Percentiles rank a stretch among this genome's conserved stretches.
Conservation (phyloP, 2,888 invertebrate species). For the Proisotoma minuta region DNA sequence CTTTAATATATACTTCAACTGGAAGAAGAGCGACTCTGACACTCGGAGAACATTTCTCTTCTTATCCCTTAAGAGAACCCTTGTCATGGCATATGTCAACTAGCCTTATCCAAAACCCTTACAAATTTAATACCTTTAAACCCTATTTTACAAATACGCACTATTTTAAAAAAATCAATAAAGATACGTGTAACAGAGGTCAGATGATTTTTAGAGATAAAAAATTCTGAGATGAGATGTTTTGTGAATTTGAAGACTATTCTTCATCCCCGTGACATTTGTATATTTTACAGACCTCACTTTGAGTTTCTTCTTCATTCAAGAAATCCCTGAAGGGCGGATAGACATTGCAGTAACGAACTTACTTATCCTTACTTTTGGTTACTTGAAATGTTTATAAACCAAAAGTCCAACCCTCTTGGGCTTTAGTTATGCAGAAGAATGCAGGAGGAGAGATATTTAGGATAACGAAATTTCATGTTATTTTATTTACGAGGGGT, state of each 20-base stretch:
- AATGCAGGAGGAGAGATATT: too few relatives aligned
- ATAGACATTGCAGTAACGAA: background rate
- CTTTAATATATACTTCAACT: background rate
- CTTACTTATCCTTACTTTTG: background rate
- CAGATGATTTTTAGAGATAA: too few relatives aligned
- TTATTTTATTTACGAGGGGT: too few relatives aligned
- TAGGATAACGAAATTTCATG: too few relatives aligned
- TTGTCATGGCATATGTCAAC: background rate
- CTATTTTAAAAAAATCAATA: too few relatives aligned
- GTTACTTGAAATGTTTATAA: background rate
- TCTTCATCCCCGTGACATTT: slow-evolving; percentile 11
- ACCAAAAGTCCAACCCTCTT: too few relatives aligned
- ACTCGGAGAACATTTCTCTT: background rate
- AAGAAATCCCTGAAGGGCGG: background rate
- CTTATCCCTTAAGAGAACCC: background rate
- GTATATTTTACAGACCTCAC: background rate
- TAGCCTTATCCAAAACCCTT: too few relatives aligned
- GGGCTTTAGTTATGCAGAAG: too few relatives aligned
- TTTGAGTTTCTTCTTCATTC: background rate
- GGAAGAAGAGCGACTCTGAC: background rate
- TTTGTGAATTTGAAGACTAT: background rate
- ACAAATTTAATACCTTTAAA: too few relatives aligned
- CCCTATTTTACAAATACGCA: too few relatives aligned
- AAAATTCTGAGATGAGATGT: too few relatives aligned
- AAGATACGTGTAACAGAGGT: too few relatives aligned